Evolutionary conservation across 2,888 invertebrate genomes (phyloP), one percentile per base, ranked within the genome.

Genomic region (Cerceris rybyensis): DNA sequence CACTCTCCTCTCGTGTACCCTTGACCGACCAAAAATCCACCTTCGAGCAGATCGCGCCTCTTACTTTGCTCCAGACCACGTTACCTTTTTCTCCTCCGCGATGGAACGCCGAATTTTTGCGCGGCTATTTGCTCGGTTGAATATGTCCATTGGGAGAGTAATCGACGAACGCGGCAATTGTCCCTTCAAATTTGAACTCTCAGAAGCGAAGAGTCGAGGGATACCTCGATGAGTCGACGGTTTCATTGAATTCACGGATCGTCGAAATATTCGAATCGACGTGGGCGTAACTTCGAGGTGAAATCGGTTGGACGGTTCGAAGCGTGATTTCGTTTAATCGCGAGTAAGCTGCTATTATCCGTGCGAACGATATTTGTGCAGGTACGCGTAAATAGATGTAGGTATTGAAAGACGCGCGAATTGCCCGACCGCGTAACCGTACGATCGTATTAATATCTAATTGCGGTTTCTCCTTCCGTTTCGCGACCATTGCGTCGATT

Each of bases 261-360:
- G 76, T 80, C 70, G 81, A 81, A 28, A 81, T 79, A 70, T 66
- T 55, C 72, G 63, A 39, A 14, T 58, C n/a, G 42, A 70, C 76
- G 81, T 82, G 72, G 82, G 82, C 69, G 66, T 13, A n/a, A n/a
- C 49, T 63, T 77, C 81, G 82, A 82, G 77, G 82, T 68, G 55
- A 68, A 60, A 65, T 61, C 59, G 60, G 58, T 41, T 58, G 49
- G 14, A 39, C 60, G 60, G 59, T 73, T 80, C 77, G 65, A 66
- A 46, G 43, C 50, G 43, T 4, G 14, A 66, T n/a, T 46, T 14
- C 49, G 28, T 43, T 66, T 70, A 57, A 67, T 71, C 50, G 57
- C 57, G 58, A 52, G 43, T 63, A 46, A 65, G 59, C 69, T 69
- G 61, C 70, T 66, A 79, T 79, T 79, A 79, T 79, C 70, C 65